A percentile compares a stretch with the other conserved stretches of the same genome.
Conservation (phyloP, 2,888 invertebrate species). For the Eupithecia tripunctaria region DNA sequence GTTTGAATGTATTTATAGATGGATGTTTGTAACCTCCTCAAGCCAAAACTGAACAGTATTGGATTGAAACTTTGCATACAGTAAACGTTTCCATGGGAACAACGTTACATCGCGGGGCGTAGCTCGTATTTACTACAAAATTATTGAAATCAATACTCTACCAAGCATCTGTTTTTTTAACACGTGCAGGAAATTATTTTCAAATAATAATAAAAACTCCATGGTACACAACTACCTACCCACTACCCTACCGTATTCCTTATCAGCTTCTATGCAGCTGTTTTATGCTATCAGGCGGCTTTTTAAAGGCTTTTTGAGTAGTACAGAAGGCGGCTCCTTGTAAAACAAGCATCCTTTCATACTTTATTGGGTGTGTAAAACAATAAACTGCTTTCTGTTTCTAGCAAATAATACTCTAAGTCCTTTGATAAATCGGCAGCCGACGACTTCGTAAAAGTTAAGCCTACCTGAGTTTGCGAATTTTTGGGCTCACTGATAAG, state of each 20-base stretch:
- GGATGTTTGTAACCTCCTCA: too few relatives aligned
- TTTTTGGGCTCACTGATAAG: slow-evolving; percentile 44
- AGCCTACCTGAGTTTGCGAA: slow-evolving; percentile 68
- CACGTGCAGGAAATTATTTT: slow-evolving; percentile 5
- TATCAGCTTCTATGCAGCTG: slow-evolving; percentile 16
- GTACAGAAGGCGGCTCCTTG: slow-evolving; percentile 66
- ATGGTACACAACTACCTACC: too few relatives aligned
- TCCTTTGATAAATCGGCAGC: slow-evolving; percentile 47
- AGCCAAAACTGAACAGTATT: too few relatives aligned
- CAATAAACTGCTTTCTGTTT: slow-evolving; percentile 67
- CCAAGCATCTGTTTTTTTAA: not conserved
- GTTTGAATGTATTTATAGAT: too few relatives aligned
- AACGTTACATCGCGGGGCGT: too few relatives aligned
- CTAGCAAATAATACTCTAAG: slow-evolving; percentile 38
- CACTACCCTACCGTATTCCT: not conserved
- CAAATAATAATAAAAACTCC: not conserved
- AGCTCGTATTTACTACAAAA: too few relatives aligned
- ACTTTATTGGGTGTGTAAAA: slow-evolving; percentile 69
- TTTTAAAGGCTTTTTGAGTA: slow-evolving; percentile 36
- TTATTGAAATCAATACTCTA: not conserved
- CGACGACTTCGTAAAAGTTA: slow-evolving; percentile 52
- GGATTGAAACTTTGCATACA: too few relatives aligned
- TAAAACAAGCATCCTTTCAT: slow-evolving; percentile 60
- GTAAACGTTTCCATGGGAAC: too few relatives aligned
- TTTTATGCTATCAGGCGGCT: slow-evolving; percentile 45